Base-by-base conservation (phyloP, 2,113 vertebrate species). In the Acinonyx jubatus region DNA sequence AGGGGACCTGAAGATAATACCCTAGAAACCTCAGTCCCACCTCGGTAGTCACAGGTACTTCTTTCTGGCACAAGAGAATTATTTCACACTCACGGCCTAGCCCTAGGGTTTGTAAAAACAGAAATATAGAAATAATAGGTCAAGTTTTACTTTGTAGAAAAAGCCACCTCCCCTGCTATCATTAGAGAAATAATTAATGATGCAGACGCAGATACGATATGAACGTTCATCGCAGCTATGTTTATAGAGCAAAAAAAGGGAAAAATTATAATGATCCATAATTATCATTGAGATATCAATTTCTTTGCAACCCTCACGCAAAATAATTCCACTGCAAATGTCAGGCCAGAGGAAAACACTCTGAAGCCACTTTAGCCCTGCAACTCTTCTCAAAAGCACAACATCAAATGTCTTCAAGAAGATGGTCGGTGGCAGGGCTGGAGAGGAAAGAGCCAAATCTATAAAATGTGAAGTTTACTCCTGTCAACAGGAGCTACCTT, bases 271-370 rank as follows among this genome's bases (percentile, higher is more conserved):
- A 55, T 84, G 41, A 85, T 61, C 7, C 85, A 79, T 95, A 95
- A 81, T 66, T 85, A 94, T 66, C 97, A 98, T 91, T 97, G 97
- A 97, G 27, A 65, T 87, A 93, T 79, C 0, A 45, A 97, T 88
- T 82, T 68, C 63, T 91, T 65, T 48, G 36, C 74, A 94, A 95
- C 19, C 18, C 27, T 52, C 14, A 23, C 21, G 12, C 66, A 73
- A 63, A 66, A 50, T 25, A 50, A 48, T n/a, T 55, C 31, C 15
- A 36, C 63, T 61, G 48, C 36, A 48, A 57, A 4, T 61, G 29
- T 74, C 25, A 52, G 31, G 81, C 13, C 8, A 29, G 45, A 86
- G 63, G 41, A 52, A 78, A 89, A 38, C 1, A n/a, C 29, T 85
- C 18, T 69, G 27, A 71, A 87, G 27, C 13, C 16, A 45, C 65